phyloP scores from a whole-genome alignment of 1,140 invertebrate genomes.

The Drosophila triauraria region DNA sequence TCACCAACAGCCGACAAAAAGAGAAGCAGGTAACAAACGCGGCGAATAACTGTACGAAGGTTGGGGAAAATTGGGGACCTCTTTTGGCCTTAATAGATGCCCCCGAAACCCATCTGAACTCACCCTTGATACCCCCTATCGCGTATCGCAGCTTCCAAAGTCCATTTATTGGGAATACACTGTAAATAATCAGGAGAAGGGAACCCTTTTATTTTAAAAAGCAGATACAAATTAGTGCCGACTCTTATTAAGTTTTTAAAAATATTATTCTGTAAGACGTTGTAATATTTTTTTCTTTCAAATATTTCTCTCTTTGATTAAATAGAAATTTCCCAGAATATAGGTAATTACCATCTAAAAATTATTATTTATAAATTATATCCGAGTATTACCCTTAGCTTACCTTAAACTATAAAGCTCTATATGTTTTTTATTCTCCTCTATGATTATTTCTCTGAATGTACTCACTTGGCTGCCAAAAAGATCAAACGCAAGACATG shows the following conservation, averaged over 20 bases:
- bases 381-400: no score
- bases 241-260: no score
- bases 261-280: no score
- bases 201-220: no score
- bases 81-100: slow-evolving; percentile 34
- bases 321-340: neutral
- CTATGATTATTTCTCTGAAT: slow-evolving; percentile 1
- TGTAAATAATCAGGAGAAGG: no score
- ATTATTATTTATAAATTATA: neutral
- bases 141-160: slow-evolving; percentile 12
- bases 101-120: slow-evolving; percentile 23
- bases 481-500: slow-evolving; percentile 80
- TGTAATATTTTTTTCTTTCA: no score
- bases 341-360: neutral
- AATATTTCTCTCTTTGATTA: no score
- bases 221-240: no score
- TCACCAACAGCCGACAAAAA: slow-evolving; percentile 48
- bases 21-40: slow-evolving; percentile 62
- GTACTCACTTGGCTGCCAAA: slow-evolving; percentile 42
- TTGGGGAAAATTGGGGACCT: slow-evolving; percentile 17
- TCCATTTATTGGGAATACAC: slow-evolving; percentile 21
- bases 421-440: no score
- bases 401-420: no score
- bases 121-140: slow-evolving; percentile 36
- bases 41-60: slow-evolving; percentile 18